Evolutionary conservation across 2,113 vertebrate species (phyloP), one percentile per base, ranked within the genome.

Genomic region (Lophura nycthemera): DNA sequence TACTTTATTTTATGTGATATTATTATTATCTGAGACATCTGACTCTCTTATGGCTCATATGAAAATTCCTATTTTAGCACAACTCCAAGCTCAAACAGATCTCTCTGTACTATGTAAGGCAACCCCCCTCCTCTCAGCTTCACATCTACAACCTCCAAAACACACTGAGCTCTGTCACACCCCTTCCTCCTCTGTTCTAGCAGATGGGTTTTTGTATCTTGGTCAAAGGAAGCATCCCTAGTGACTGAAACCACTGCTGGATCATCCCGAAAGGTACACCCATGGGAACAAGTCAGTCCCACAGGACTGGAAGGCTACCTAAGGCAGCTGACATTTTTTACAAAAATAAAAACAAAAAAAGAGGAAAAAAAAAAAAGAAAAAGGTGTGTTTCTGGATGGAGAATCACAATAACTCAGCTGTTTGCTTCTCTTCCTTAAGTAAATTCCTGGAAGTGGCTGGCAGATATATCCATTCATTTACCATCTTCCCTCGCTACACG

Each of bases 1-100:
- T 86, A 77, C 69, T 95, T 86, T 91, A 89, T 94, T 95, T 93
- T 86, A 94, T 80, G 79, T 88, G 93, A 90, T 95, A 91, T 96
- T 94, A 94, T 92, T 95, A 94, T 95, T 95, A 95, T 90, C 94
- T 95, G 93, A 96, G 90, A 85, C 80, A 91, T 96, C 89, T 96
- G 94, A 97, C 90, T 90, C 48, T 91, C 89, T 90, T 88, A 93
- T 73, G 59, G 93, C 90, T 96, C 90, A 86, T 48, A 89, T 69
- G 88, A 95, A 89, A 95, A 85, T 38, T 82, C 83, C 45, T 84
- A 54, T 91, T 94, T 96, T 86, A 93, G 80, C 50, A 36, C 69
- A 88, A 81, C 30, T 88, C 32, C 40, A 38, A 64, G 65, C 57
- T 88, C 92, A 94, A 92, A 88, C 75, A 92, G 76, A 81, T 91